These are phyloP conservation scores for Drosophila lini DNA, from an alignment of 1,140 invertebrate species.

Conservation along the genomic window DNA sequence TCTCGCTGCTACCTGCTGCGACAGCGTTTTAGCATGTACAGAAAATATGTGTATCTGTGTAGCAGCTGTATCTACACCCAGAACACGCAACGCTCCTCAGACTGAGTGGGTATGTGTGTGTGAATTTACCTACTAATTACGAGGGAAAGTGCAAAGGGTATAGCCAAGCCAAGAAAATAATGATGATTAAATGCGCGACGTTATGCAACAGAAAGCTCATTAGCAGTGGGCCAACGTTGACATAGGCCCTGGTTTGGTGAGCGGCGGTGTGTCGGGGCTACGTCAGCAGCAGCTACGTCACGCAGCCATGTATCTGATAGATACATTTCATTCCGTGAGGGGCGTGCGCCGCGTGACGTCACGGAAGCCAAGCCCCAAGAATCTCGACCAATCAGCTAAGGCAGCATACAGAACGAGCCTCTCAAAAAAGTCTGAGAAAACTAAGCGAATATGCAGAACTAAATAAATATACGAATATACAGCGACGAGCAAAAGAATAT, in stretches of 20 bases:
- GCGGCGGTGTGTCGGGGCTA: constrained; percentile 9
- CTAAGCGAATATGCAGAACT: constrained; percentile 6
- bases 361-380: constrained; percentile 77
- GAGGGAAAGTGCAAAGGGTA: constrained; percentile 17
- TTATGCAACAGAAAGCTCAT: constrained; percentile 68
- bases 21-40: constrained; percentile 22
- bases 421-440: constrained; percentile 26
- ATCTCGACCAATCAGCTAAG: constrained; percentile 63
- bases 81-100: constrained; percentile 56
- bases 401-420: constrained; percentile 51
- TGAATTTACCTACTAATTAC: constrained; percentile 28
- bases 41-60: constrained; percentile 33
- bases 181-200: constrained; percentile 24
- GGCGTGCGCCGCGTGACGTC: constrained; percentile 64
- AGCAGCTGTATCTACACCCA: constrained; percentile 32
- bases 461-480: constrained; percentile 12
- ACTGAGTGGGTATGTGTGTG: neutral
- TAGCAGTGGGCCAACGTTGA: constrained; percentile 38
- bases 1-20: constrained; percentile 39
- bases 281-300: constrained; percentile 67
- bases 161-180: constrained; percentile 26
- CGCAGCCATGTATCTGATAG: constrained; percentile 43
- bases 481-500: neutral
- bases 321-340: constrained; percentile 46
- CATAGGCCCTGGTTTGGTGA: constrained; percentile 32